Conservation (phyloP, 2,888 invertebrate genomes). For the Omphaloscelis lunosa region DNA sequence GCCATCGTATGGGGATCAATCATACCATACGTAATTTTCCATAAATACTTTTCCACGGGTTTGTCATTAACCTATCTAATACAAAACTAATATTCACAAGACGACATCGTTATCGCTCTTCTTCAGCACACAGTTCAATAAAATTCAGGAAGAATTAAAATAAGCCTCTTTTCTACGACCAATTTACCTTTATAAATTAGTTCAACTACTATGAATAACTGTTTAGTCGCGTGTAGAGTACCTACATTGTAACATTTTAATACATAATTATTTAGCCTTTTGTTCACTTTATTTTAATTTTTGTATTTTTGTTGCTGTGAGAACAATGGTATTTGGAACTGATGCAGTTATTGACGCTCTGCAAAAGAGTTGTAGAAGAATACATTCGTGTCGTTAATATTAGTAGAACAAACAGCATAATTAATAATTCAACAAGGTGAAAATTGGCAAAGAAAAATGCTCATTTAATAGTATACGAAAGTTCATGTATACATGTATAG, state of each 20-base stretch:
- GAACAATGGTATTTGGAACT: not conserved
- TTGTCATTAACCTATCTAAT: slow-evolving; percentile 28
- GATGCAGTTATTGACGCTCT: not conserved
- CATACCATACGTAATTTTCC: slow-evolving; percentile 10
- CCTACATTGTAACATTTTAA: not conserved
- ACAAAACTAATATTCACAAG: slow-evolving; percentile 31
- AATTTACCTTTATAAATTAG: not conserved
- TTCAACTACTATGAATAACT: not conserved
- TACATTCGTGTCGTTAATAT: not conserved
- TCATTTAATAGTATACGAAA: not conserved
- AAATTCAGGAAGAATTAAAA: not conserved
- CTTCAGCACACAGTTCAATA: slow-evolving; percentile 12
- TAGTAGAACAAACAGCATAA: not conserved
- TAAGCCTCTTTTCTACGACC: not conserved
- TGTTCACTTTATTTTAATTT: not conserved
- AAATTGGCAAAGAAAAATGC: not conserved
- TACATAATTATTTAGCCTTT: not conserved
- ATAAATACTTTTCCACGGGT: not conserved
- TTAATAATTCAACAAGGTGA: not conserved
- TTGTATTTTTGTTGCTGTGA: not conserved
- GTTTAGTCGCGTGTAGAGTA: not conserved
- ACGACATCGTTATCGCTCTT: slow-evolving; percentile 29
- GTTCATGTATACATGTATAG: too few relatives aligned
- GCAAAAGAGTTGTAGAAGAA: not conserved
- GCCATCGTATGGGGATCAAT: not conserved